Base-by-base conservation (phyloP, 2,888 invertebrate genomes). In the Watsonalla cultraria region DNA sequence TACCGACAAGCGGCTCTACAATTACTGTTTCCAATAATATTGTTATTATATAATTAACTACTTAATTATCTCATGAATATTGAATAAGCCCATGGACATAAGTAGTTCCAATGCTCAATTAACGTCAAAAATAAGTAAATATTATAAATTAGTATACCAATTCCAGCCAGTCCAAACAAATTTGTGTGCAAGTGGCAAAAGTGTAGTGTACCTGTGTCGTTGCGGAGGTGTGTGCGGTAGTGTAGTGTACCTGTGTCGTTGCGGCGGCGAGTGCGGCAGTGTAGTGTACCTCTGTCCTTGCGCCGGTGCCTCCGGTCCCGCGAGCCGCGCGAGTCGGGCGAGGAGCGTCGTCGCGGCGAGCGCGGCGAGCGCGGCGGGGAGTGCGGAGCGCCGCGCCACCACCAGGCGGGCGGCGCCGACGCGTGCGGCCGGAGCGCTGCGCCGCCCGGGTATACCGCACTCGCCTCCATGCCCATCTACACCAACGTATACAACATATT, bases 251-350 rank as follows among this genome's bases (percentile, higher is more conserved):
- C 42, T 42, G 75, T 61, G 4, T 76, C 74, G 61, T 72, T 72
- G 52, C 70, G 72, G 0, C 75, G 65, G 14, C 66, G 74, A 5
- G 8, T 37, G 37, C 11, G 11, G 5, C 2, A 42, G 42, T 11
- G 11, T 42, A 5, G 42, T 11, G 34, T 53, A 79, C 84, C 83
- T 67, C 80, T 74, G 4, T 84, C 84, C 69, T 81, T 84, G 48
- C 78, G 80, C 0, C 86, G 74, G 35, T 76, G 83, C 0, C 74
- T 59, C 42, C 68, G 68, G n/a, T 70, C 68, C 14, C 79, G 65
- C 0, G 80, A 82, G 54, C 75, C 76, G 52, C 81, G 81, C 48
- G 87, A 86, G 52, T 87, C 88, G 0, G 86, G 88, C 59, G 87
- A 86, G 15, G 87, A 85, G 61, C 84, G 82, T 46, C 84, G 78